Conservation (phyloP, 2,113 vertebrate genomes). For the Sporophila hypoxantha region DNA sequence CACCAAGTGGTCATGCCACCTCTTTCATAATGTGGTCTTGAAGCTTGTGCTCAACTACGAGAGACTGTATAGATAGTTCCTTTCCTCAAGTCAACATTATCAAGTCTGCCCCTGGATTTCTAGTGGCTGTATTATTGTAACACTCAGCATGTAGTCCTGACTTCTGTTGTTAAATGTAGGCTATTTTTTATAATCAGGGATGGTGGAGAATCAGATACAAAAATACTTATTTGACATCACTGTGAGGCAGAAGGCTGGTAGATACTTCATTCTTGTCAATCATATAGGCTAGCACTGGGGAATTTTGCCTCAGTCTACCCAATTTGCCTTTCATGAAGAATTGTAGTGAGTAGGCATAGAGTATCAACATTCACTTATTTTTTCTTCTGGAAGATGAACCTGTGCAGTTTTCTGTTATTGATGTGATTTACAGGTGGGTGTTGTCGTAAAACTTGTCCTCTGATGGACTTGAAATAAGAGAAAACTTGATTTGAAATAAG, state of each 20-base stretch:
- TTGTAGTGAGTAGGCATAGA: background rate
- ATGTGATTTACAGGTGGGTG: background rate
- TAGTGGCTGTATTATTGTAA: background rate
- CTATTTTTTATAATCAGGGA: background rate
- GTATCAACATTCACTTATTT: background rate
- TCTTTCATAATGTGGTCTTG: background rate
- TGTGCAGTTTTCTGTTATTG: background rate
- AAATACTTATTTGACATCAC: background rate
- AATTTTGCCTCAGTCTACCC: background rate
- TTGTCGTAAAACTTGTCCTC: background rate
- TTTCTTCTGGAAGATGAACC: background rate
- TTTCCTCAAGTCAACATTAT: background rate
- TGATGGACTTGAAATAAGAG: background rate
- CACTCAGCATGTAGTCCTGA: background rate
- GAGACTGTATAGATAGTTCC: background rate
- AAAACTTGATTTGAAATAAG: background rate
- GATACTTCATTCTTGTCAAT: background rate
- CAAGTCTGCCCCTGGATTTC: background rate
- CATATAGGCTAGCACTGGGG: background rate
- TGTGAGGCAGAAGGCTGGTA: background rate
- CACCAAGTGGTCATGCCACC: background rate
- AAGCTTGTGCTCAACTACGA: fast-evolving
- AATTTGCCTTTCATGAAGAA: background rate
- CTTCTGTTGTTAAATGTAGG: background rate
- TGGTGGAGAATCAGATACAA: background rate